phyloP scores from a whole-genome alignment of 2,797 vertebrate genomes.

The Sarcophilus harrisii region DNA sequence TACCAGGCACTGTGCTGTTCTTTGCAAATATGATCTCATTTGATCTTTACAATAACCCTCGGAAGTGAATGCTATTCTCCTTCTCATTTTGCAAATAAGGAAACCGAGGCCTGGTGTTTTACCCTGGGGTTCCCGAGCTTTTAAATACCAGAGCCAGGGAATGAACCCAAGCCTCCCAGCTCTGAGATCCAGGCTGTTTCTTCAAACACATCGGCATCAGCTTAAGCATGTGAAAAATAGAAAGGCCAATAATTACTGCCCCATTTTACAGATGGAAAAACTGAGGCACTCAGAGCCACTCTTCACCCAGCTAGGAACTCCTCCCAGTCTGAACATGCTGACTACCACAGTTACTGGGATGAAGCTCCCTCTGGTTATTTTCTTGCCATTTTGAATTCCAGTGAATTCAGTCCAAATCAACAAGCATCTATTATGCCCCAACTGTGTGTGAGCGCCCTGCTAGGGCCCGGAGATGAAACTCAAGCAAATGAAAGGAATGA shows the following conservation, averaged over 20 bases:
- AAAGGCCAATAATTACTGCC: not conserved
- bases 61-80: not conserved
- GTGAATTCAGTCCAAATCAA: not conserved
- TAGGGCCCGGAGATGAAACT: not conserved
- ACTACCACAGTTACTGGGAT: not conserved
- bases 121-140: not conserved
- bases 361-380: not conserved
- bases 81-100: not conserved
- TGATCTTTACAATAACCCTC: not conserved
- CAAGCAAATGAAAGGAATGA: not conserved
- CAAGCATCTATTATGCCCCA: not conserved
- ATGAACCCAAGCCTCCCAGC: not conserved
- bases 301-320: not conserved
- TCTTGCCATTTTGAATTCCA: conserved; percentile 35
- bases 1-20: not conserved
- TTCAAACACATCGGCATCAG: not conserved
- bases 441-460: not conserved
- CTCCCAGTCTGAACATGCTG: not conserved
- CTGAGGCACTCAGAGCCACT: not conserved
- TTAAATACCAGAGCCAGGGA: not conserved
- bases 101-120: not conserved
- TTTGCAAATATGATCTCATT: not conserved
- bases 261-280: not conserved
- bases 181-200: not conserved
- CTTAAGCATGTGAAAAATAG: not conserved